Base-by-base conservation (phyloP, 2,888 invertebrate genomes). In the Hecatera dysodea region DNA sequence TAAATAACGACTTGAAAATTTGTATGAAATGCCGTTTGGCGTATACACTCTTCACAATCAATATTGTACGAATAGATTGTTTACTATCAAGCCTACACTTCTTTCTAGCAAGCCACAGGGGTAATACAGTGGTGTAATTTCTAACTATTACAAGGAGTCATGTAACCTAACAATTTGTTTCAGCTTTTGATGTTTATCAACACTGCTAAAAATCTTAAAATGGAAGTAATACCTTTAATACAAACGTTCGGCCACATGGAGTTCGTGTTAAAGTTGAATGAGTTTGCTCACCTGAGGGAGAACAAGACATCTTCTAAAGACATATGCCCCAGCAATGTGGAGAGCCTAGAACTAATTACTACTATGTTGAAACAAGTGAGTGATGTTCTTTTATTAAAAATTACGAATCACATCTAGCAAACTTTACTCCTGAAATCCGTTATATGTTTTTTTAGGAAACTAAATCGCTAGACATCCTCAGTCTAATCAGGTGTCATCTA, bases 221-320 rank as follows among this genome's bases (percentile, higher is more conserved):
- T 98, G 1, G 96, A 97, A 75, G 94, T 98, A 0, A 98, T 98
- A 83, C 98, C 98, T 0, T 92, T 98, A 63, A 94, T 98, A n/a
- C 98, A 98, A 93, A 98, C 98, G 0, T 98, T 98, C 90, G 98
- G 98, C 0, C 98, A 98, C 89, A 93, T 98, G 93, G 98, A 98
- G 90, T 98, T 97, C 93, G 96, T 97, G 0, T 93, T 98, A 60
- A 98, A 98, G 88, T 94, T 98, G 33, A 91, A 97, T 42, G 95
- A 97, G 67, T 98, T 97, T 87, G 93, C 96, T 68, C 96, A 97
- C 67, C 93, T 98, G 63, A 93, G 98, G 79, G 98, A 98, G 92
- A 94, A 96, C 0, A 90, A 92, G 0, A 89, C 92, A 29, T 97
- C 97, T 84, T 96, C 97, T 0, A 96, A 95, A 93, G 97, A 97